Conservation (phyloP, 2,797 vertebrate genomes). For the Hydrophis major region DNA sequence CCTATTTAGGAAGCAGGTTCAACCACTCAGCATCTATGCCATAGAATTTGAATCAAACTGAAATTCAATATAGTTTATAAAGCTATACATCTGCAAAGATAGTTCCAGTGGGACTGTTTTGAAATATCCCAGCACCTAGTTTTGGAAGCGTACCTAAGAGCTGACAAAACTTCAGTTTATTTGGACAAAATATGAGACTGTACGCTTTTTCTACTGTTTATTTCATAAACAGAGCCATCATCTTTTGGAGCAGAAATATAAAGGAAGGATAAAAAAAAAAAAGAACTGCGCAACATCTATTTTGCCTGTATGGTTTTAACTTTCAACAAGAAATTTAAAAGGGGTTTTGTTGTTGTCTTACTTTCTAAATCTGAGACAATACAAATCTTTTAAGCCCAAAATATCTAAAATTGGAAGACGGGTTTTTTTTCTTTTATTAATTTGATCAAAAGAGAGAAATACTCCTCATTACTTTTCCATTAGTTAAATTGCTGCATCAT, state of each 20-base stretch:
- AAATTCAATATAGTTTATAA: background rate
- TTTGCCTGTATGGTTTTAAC: slow-evolving; percentile 9
- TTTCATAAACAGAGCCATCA: background rate
- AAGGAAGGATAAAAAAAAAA: background rate
- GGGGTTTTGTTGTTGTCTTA: background rate
- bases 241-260: background rate
- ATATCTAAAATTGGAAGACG: background rate
- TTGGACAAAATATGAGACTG: slow-evolving; percentile 17
- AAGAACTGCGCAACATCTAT: background rate
- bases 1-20: background rate
- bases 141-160: background rate
- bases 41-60: background rate
- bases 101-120: background rate
- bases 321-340: background rate
- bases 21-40: background rate
- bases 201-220: background rate
- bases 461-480: background rate
- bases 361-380: background rate
- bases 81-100: background rate
- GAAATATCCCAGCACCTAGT: background rate
- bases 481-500: slow-evolving; percentile 3
- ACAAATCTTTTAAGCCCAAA: slow-evolving; percentile 12
- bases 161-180: background rate
- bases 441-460: slow-evolving; percentile 9
- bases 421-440: background rate